These are phyloP conservation scores for Sorex araneus DNA, from an alignment of 2,113 vertebrate species.

Conservation along the genomic window DNA sequence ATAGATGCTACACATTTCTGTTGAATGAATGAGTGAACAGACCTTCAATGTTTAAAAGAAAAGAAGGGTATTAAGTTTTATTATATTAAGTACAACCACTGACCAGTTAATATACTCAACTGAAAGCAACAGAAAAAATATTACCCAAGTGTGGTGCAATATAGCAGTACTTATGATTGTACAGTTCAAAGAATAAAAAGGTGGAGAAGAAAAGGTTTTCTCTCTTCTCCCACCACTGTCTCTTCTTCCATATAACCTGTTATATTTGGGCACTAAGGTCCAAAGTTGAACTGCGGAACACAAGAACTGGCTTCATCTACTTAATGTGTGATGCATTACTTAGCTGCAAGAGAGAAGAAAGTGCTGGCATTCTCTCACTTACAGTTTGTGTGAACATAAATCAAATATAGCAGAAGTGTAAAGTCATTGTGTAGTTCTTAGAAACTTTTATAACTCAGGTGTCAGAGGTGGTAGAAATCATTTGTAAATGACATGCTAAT, in stretches of 20 bases:
- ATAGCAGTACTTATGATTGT: background rate
- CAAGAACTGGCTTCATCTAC: background rate
- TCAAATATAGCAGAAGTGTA: conserved; percentile 17
- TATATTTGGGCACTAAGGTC: conserved; percentile 32
- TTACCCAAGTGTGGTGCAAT: background rate
- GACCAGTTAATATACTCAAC: background rate
- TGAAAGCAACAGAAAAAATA: background rate
- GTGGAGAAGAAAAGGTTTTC: background rate
- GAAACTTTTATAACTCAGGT: conserved; percentile 35
- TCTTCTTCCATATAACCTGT: background rate
- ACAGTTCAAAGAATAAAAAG: background rate
- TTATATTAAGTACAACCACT: background rate
- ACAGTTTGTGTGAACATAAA: conserved; percentile 25
- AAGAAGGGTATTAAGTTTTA: background rate
- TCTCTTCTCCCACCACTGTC: background rate
- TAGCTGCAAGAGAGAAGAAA: conserved; percentile 27
- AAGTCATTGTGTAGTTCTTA: conserved; percentile 25
- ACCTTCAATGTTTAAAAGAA: background rate
- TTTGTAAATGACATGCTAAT: conserved; percentile 27
- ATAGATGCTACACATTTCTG: background rate
- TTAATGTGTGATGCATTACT: conserved; percentile 29
- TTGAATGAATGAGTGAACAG: background rate
- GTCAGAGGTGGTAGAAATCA: conserved; percentile 53
- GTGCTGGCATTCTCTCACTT: background rate
- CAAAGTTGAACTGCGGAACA: background rate